These are phyloP conservation scores for Cochlearius cochlearius DNA, from an alignment of 2,113 vertebrate genomes.

Conservation along the genomic window DNA sequence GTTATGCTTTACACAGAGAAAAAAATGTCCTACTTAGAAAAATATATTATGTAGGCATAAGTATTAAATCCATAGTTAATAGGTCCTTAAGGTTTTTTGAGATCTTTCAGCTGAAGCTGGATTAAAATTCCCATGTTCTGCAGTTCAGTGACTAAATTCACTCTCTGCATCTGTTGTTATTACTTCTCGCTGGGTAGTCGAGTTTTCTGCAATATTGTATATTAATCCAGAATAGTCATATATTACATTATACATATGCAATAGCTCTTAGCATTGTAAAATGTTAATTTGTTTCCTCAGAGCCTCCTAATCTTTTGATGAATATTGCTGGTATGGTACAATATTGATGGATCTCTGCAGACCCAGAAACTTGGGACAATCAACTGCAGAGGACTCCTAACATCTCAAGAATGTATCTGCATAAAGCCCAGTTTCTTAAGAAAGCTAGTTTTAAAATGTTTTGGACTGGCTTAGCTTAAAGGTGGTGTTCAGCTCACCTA, in stretches of 20 bases:
- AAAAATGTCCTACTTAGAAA: constrained; percentile 28
- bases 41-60: background rate
- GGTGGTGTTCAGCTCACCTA: background rate
- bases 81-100: constrained; percentile 28
- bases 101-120: background rate
- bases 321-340: rapidly evolving
- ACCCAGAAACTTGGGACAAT: background rate
- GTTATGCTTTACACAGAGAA: background rate
- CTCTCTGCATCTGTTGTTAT: background rate
- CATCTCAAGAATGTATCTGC: background rate
- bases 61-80: constrained; percentile 45
- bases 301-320: background rate
- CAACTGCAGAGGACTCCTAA: background rate
- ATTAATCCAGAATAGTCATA: background rate
- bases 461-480: background rate
- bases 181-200: background rate
- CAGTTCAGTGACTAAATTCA: constrained; percentile 20
- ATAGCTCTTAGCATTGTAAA: background rate
- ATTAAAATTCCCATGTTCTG: constrained; percentile 22
- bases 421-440: background rate
- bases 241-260: background rate
- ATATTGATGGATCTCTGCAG: background rate
- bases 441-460: background rate
- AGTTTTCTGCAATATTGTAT: constrained; percentile 2
- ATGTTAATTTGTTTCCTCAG: background rate